phyloP scores from a whole-genome alignment of 2,888 invertebrate genomes.

The Itoplectis maculator region DNA sequence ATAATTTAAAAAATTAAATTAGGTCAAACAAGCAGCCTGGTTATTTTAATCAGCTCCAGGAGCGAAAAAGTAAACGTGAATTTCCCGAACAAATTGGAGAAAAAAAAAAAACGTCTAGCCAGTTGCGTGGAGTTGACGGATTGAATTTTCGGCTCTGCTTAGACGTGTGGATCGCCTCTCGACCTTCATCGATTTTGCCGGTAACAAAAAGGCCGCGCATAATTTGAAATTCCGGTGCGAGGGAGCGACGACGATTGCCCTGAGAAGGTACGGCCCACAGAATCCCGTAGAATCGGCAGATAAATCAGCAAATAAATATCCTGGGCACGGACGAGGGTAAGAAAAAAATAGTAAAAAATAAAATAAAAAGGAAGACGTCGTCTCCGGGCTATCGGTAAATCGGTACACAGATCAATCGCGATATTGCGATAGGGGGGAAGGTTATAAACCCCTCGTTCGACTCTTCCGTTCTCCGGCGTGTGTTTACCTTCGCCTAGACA shows the following conservation, averaged over 20 bases:
- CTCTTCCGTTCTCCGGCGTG: neutral
- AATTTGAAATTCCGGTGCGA: neutral
- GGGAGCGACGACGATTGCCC: neutral
- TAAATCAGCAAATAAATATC: conserved; percentile 6
- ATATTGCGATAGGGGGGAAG: neutral
- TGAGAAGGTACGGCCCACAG: neutral
- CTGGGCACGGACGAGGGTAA: neutral
- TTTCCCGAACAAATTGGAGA: too few relatives aligned
- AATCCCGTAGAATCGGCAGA: too few relatives aligned
- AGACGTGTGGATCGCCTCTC: neutral
- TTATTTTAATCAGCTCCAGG: too few relatives aligned
- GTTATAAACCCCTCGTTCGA: neutral
- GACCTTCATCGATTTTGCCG: neutral
- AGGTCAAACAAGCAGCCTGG: too few relatives aligned
- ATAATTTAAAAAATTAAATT: too few relatives aligned
- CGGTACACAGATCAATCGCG: conserved; percentile 7
- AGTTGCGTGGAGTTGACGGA: too few relatives aligned
- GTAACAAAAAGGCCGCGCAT: neutral
- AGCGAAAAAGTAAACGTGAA: too few relatives aligned
- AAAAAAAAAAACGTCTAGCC: too few relatives aligned
- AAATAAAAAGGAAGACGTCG: neutral
- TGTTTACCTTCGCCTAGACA: conserved; percentile 62
- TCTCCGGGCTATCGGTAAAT: neutral
- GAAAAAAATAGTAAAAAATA: too few relatives aligned
- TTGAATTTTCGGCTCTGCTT: too few relatives aligned